Evolutionary conservation across 1,140 invertebrate genomes (phyloP).

Genomic region (Metopolophium dirhodum): DNA sequence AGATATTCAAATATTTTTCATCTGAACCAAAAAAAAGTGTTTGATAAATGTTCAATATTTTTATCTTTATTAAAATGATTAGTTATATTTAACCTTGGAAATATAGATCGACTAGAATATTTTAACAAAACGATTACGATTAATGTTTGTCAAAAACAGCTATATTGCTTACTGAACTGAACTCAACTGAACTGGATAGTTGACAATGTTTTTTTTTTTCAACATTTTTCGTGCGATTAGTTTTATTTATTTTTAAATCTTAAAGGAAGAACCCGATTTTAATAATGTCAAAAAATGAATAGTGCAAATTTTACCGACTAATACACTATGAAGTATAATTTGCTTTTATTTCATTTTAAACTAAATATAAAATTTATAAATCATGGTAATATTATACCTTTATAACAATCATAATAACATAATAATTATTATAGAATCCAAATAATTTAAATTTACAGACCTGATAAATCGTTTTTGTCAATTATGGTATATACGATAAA

Average conservation of each 20-base stretch:
- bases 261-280: neutral
- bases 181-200: neutral
- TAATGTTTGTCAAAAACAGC: neutral
- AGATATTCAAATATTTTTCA: neutral
- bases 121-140: neutral
- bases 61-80: neutral
- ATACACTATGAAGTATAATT: neutral
- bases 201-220: neutral
- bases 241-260: slow-evolving; percentile 10
- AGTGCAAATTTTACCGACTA: neutral
- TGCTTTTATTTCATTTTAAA: neutral
- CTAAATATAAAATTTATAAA: neutral
- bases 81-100: neutral
- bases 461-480: neutral
- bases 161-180: neutral
- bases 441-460: neutral
- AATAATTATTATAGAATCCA: neutral
- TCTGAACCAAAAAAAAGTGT: neutral
- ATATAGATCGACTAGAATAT: neutral
- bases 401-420: neutral
- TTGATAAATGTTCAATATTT: neutral
- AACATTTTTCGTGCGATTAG: neutral
- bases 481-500: neutral
- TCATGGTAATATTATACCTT: neutral
- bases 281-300: neutral